These are phyloP conservation scores for Ptilodon capucinus DNA, from an alignment of 2,888 invertebrate species.

Conservation along the genomic window DNA sequence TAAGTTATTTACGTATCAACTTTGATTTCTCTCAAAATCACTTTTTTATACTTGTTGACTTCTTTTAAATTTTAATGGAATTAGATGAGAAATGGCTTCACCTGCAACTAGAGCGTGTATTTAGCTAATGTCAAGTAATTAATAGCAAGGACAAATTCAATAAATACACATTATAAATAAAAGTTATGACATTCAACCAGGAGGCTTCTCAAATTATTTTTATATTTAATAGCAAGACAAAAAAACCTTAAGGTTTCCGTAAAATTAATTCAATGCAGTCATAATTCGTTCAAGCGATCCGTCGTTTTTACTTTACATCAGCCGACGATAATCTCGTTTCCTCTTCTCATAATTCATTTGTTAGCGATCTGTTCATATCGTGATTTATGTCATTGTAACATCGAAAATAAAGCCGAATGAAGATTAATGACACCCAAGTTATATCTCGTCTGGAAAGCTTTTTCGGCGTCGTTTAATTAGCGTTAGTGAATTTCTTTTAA, in stretches of 20 bases:
- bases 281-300: background rate
- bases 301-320: background rate
- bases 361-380: slow-evolving; percentile 1
- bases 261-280: background rate
- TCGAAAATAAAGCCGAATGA: slow-evolving; percentile 2
- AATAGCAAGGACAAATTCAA: no score
- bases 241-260: background rate
- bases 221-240: no score
- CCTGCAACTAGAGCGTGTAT: no score
- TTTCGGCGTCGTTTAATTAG: background rate
- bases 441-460: slow-evolving; percentile 1
- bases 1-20: no score
- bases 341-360: background rate
- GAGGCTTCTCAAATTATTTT: no score
- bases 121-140: no score
- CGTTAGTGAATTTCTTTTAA: background rate
- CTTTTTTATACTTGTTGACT: no score
- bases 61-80: no score
- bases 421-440: slow-evolving; percentile 1
- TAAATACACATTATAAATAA: no score
- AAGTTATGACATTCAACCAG: no score
- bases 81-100: no score
- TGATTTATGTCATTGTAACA: slow-evolving; percentile 2
- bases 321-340: background rate
- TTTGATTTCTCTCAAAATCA: no score